Base-by-base conservation (phyloP, 2,113 vertebrate species). In the Xyliphius kryptos region DNA sequence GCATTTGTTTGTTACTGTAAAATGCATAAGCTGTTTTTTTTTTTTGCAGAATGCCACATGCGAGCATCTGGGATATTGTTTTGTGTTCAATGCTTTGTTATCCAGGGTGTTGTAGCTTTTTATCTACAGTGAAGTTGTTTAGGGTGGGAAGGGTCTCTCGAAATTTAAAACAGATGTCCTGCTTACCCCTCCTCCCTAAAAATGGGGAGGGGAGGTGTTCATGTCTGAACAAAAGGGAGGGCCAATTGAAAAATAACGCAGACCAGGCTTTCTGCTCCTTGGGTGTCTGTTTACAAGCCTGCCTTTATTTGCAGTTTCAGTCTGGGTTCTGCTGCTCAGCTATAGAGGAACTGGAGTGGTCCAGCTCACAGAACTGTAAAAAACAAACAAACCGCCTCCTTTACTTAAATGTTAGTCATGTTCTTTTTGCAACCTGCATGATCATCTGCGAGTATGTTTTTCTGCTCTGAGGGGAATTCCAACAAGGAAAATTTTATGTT, bases 101-200 rank as follows among this genome's bases (percentile, higher is more conserved):
- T 63, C 64, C 49, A 4, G 61, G 59, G 75, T 11, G 37, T 49
- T 26, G 17, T 53, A 36, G 15, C 10, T 56, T 6, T 19, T 59
- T 37, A 41, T 19, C 32, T 40, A 53, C 47, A 41, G 26, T 44
- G 21, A 54, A 74, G 74, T 77, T 72, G 77, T 66, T 69, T 65
- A 56, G 66, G 64, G 66, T 68, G 69, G 16, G 56, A 51, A 46
- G 69, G 75, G 75, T 73, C 53, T 74, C 61, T 68, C 75, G 67
- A 78, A 63, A 60, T 70, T 79, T 48, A 69, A 74, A 78, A 79
- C 86, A 89, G 86, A 87, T 88, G 87, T 86, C 83, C 73, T 41
- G 61, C 13, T 71, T 61, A 60, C 68, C 48, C 73, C 79, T 58
- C 74, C 82, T 46, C 43, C 14, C 14, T n/a, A 66, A 67, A 61